A percentile compares a stretch with the other conserved stretches of the same genome.
Conservation (phyloP, 2,113 vertebrate species). For the Seriola quinqueradiata region DNA sequence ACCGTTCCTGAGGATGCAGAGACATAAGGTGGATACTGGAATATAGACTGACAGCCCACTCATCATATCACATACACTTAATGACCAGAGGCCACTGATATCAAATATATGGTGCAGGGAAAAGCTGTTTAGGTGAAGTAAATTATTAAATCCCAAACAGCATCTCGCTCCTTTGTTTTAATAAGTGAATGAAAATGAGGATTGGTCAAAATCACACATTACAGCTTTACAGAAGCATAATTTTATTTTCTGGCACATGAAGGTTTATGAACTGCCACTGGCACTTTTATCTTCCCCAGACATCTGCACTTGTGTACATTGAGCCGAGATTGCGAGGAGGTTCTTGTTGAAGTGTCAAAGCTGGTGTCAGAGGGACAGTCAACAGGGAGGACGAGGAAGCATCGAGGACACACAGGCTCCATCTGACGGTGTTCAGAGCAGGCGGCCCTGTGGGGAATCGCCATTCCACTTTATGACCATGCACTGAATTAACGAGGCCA, state of each 20-base stretch:
- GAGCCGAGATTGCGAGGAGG: conserved; percentile 15
- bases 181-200: conserved; percentile 23
- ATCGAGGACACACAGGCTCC: conserved; percentile 54
- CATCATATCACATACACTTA: conserved; percentile 38
- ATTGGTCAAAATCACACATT: conserved; percentile 19
- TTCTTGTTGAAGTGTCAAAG: conserved; percentile 36
- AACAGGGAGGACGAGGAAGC: conserved; percentile 53
- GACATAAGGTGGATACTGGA: conserved; percentile 28
- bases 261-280: conserved; percentile 29
- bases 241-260: conserved; percentile 25
- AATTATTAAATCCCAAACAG: background rate
- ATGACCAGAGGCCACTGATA: conserved; percentile 21
- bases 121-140: background rate
- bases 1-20: conserved; percentile 30
- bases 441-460: conserved; percentile 72
- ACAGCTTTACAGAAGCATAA: conserved; percentile 3
- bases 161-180: conserved; percentile 15
- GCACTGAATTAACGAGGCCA: conserved; percentile 84
- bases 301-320: conserved; percentile 26
- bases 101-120: background rate
- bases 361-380: conserved; percentile 62
- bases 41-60: conserved; percentile 48
- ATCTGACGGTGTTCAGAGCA: conserved; percentile 68
- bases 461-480: conserved; percentile 83
- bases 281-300: conserved; percentile 23